A percentile compares a stretch with the other conserved stretches of the same genome.
Conservation (phyloP, 2,113 vertebrate species). For the Ctenodactylus gundi region DNA sequence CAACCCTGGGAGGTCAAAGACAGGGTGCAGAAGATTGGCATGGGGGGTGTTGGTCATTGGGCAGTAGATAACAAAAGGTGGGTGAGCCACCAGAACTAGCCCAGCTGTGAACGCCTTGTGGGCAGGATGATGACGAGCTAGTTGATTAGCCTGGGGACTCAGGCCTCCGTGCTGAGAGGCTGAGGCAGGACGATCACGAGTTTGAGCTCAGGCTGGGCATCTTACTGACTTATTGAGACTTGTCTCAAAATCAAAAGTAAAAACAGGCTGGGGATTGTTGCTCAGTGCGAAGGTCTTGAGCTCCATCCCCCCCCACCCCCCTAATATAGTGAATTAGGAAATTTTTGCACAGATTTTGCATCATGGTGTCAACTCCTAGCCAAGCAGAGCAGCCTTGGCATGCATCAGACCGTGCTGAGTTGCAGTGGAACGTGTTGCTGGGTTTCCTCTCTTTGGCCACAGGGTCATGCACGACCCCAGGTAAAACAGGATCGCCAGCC, state of each 20-base stretch:
- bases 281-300: too few relatives aligned
- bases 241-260: too few relatives aligned
- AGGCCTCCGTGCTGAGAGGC: too few relatives aligned
- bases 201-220: too few relatives aligned
- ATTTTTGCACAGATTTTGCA: neutral
- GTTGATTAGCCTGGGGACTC: too few relatives aligned
- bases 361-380: neutral
- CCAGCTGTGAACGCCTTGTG: neutral
- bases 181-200: too few relatives aligned
- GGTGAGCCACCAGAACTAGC: neutral
- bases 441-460: too few relatives aligned
- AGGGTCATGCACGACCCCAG: too few relatives aligned
- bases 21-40: neutral
- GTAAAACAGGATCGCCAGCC: neutral
- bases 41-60: neutral
- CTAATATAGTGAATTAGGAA: neutral
- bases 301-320: too few relatives aligned
- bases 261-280: too few relatives aligned
- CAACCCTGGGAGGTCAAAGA: neutral
- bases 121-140: neutral
- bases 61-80: neutral
- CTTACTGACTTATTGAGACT: too few relatives aligned
- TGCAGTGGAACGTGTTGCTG: neutral
- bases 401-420: neutral
- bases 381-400: neutral